Evolutionary conservation across 2,797 vertebrate species (phyloP), one percentile per base, ranked within the genome.

Genomic region (Pyrocephalus nanus): DNA sequence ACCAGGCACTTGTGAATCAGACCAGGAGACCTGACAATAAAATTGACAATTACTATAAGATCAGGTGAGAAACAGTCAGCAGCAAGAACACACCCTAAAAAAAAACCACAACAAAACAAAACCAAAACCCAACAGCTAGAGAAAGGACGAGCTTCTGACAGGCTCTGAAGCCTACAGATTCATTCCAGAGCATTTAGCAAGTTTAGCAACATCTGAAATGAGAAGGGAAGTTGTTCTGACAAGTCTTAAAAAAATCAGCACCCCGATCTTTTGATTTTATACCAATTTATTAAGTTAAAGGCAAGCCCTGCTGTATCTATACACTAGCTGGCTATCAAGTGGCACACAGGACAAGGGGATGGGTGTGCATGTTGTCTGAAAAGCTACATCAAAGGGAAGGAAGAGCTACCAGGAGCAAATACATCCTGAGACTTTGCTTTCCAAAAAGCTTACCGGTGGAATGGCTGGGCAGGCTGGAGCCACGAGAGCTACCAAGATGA

Each of bases 1-100:
- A 96, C 73, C 38, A 95, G 84, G 93, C 86, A 89, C 79, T 94
- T 94, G 90, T 91, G 91, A 95, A 92, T 95, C 90, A 94, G 88
- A 95, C 64, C 83, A 91, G 81, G 70, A 94, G 91, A 91, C 80
- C 48, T 78, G 81, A 91, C 45, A 53, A 70, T 73, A 61, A 83
- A 75, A 64, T 78, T 78, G 76, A 84, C 74, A 94, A 96, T 86
- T 94, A 88, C 76, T 73, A 83, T 55, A 87, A 92, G 88, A 86
- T 87, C 91, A 92, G 85, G 86, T 92, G 91, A 95, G 87, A 93
- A 93, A 89, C 64, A 91, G 67, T 88, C 86, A 95, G 82, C 71
- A 34, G 36, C 34, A 69, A 62, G 51, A 75, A 86, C 8, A 86
- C 30, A 53, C n/a, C 53, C 66, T 47, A 38, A 40, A 55, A 89